Evolutionary conservation across 2,113 vertebrate species (phyloP).

Genomic region (Furnarius figulus): DNA sequence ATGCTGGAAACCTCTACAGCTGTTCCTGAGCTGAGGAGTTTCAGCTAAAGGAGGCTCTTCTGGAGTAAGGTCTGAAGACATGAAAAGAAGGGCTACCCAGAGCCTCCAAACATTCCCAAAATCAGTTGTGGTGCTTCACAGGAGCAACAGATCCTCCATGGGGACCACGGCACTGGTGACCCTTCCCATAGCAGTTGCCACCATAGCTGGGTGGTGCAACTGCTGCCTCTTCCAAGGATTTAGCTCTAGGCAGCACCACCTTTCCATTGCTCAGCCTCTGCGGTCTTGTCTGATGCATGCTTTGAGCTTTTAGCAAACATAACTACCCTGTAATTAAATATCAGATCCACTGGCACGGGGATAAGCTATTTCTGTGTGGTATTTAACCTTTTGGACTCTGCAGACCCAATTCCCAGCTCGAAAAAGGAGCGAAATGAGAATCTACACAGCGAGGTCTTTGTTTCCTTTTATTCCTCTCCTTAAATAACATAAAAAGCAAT

Average conservation of each 20-base stretch:
- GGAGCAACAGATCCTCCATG: neutral
- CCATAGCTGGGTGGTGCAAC: neutral
- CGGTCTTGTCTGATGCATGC: neutral
- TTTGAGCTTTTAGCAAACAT: neutral
- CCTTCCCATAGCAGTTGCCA: neutral
- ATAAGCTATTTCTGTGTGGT: constrained; percentile 18
- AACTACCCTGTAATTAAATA: neutral
- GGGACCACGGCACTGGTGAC: neutral
- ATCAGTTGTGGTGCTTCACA: accelerated
- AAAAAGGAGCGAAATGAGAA: neutral
- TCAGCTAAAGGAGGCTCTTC: neutral
- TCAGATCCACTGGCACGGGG: neutral
- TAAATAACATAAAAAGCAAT: constrained; percentile 23
- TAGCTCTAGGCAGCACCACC: neutral
- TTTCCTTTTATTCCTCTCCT: neutral
- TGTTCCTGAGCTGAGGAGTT: neutral
- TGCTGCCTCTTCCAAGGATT: neutral
- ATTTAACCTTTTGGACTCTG: constrained; percentile 40
- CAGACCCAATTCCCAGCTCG: neutral
- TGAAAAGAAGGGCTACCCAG: accelerated
- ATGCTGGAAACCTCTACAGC: neutral
- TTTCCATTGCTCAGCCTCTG: neutral
- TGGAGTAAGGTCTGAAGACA: neutral
- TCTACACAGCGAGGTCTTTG: neutral
- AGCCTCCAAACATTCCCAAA: neutral